Evolutionary conservation across 2,888 invertebrate species (phyloP).

Genomic region (Agrotis segetum): DNA sequence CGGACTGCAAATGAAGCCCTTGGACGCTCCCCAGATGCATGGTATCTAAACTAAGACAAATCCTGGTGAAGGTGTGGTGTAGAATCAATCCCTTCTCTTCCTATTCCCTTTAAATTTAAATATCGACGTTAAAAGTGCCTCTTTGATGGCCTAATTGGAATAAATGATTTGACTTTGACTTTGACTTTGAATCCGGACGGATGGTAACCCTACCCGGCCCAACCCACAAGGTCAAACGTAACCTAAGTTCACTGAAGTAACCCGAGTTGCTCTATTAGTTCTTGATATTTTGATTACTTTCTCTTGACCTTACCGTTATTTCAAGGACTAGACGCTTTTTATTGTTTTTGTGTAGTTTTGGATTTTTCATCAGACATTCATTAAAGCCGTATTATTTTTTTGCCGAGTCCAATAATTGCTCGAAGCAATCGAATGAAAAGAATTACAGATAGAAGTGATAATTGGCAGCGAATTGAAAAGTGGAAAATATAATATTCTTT

Average conservation of each 20-base stretch:
- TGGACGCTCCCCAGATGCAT: too few species aligned
- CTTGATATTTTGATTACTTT: background rate
- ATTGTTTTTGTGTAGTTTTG: too few species aligned
- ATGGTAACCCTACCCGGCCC: background rate
- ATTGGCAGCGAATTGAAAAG: background rate
- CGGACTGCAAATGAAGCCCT: too few species aligned
- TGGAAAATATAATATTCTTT: background rate
- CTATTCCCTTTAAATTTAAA: too few species aligned
- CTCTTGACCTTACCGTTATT: background rate
- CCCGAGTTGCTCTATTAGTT: background rate
- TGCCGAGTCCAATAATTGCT: background rate
- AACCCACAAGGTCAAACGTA: background rate
- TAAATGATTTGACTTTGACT: too few species aligned
- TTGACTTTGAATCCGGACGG: too few species aligned
- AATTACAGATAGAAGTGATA: background rate
- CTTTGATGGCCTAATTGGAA: too few species aligned
- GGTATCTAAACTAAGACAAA: too few species aligned
- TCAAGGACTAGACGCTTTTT: background rate
- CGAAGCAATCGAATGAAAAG: background rate
- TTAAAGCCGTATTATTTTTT: too few species aligned
- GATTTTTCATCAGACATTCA: background rate
- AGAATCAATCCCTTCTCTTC: too few species aligned
- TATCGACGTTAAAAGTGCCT: too few species aligned
- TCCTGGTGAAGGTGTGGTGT: too few species aligned
- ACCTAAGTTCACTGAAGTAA: background rate